A percentile compares a stretch with the other conserved stretches of the same genome.
Conservation (phyloP, 2,113 vertebrate genomes). For the Mystacornis crossleyi region DNA sequence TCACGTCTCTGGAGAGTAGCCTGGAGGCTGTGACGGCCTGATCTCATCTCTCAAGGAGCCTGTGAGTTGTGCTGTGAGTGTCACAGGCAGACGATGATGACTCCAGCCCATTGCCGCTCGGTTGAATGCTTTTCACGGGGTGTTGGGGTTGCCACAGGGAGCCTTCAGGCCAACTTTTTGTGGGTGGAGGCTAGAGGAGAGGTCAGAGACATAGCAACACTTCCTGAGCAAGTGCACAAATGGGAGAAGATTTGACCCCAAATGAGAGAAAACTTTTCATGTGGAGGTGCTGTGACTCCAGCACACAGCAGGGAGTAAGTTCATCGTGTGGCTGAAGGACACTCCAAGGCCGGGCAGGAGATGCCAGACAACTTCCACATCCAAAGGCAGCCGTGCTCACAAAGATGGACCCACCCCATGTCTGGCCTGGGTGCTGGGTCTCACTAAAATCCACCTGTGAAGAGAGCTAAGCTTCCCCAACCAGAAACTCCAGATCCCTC, state of each 20-base stretch:
- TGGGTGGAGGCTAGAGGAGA: background rate
- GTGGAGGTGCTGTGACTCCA: background rate
- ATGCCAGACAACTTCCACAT: background rate
- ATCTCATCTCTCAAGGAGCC: constrained; percentile 46
- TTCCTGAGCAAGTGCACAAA: background rate
- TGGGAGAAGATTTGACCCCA: background rate
- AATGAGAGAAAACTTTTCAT: background rate
- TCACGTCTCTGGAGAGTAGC: constrained; percentile 39
- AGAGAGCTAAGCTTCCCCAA: background rate
- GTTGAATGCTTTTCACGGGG: background rate
- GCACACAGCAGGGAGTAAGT: background rate
- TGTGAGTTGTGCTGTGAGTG: constrained; percentile 13
- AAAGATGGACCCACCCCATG: background rate
- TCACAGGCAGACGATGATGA: constrained; percentile 8
- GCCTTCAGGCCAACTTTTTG: background rate
- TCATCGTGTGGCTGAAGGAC: background rate
- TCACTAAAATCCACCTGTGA: background rate
- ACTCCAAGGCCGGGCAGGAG: background rate
- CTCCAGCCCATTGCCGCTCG: background rate
- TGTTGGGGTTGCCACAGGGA: background rate
- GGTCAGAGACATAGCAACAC: background rate
- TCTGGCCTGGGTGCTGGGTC: background rate
- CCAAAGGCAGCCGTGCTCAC: background rate
- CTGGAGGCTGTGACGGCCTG: constrained; percentile 25
- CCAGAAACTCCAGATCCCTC: background rate